Conservation (phyloP, 2,888 invertebrate species). For the Drosophila meridionalis region DNA sequence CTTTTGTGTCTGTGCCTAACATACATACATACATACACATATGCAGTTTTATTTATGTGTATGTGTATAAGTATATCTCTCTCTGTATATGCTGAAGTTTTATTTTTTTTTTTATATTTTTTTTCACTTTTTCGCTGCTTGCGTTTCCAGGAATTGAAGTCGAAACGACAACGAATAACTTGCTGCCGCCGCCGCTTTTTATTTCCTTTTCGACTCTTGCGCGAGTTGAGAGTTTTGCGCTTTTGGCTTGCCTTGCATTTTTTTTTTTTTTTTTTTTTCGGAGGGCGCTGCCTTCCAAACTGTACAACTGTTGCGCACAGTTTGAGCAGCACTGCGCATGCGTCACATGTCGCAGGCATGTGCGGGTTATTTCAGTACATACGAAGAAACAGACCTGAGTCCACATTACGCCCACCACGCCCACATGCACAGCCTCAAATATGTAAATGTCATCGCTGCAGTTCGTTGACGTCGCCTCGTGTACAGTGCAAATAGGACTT, state of each 20-base stretch:
- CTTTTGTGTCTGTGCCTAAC: constrained; percentile 28
- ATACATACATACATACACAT: background rate
- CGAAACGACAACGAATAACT: constrained; percentile 46
- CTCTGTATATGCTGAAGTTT: constrained; percentile 2
- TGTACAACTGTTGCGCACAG: constrained; percentile 37
- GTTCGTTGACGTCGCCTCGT: constrained; percentile 51
- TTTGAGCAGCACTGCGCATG: constrained; percentile 44
- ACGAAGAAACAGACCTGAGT: background rate
- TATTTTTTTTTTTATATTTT: constrained; percentile 30
- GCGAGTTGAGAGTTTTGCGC: background rate
- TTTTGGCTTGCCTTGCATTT: constrained; percentile 27
- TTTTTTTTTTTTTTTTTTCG: background rate
- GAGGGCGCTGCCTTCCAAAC: constrained; percentile 19
- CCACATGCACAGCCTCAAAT: constrained; percentile 32
- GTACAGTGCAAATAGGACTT: constrained; percentile 40
- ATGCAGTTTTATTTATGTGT: background rate
- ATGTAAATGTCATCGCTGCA: constrained; percentile 51
- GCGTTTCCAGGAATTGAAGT: constrained; percentile 59
- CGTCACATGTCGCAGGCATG: constrained; percentile 33
- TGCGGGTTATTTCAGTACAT: background rate
- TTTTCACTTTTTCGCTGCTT: constrained; percentile 31
- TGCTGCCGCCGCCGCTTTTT: constrained; percentile 23
- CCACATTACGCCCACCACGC: constrained; percentile 4
- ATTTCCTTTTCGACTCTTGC: constrained; percentile 6
- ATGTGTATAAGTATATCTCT: background rate